Percentiles rank a stretch among this genome's conserved stretches.
These are phyloP conservation scores for Leucoraja erinaceus DNA, from an alignment of 2,113 vertebrate species.

Conservation along the genomic window DNA sequence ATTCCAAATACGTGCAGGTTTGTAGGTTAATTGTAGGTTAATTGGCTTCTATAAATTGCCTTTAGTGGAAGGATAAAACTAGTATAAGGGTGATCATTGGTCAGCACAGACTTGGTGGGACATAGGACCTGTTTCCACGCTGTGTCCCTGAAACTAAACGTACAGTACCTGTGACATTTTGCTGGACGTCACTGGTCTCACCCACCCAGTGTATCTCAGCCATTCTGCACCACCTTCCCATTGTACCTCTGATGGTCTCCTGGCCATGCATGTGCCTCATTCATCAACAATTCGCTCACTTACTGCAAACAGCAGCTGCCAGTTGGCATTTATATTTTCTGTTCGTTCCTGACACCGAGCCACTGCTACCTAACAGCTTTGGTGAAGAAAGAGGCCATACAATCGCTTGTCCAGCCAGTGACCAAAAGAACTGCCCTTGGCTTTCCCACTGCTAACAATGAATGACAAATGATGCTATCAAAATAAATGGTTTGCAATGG, in stretches of 20 bases:
- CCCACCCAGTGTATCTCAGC: too few relatives aligned
- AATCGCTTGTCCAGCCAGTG: slow-evolving; percentile 60
- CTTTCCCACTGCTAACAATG: slow-evolving; percentile 67
- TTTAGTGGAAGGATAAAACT: too few relatives aligned
- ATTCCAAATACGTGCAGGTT: too few relatives aligned
- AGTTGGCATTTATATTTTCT: background rate
- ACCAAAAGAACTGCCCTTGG: slow-evolving; percentile 71
- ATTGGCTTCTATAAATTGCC: too few relatives aligned
- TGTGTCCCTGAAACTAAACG: background rate
- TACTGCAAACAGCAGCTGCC: background rate
- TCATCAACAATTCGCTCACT: background rate
- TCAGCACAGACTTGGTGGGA: too few relatives aligned
- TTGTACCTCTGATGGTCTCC: background rate
- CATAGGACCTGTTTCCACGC: too few relatives aligned
- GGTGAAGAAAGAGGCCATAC: background rate
- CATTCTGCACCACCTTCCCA: background rate
- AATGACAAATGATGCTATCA: slow-evolving; percentile 94
- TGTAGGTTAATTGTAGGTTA: too few relatives aligned
- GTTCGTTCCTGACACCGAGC: background rate
- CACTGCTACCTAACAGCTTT: background rate
- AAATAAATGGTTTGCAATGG: slow-evolving; percentile 89
- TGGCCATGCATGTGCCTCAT: too few relatives aligned
- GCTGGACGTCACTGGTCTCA: background rate
- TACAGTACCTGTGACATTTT: background rate
- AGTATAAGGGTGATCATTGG: too few relatives aligned